Conservation (phyloP, 2,888 invertebrate species). For the Hedychridium roseum region DNA sequence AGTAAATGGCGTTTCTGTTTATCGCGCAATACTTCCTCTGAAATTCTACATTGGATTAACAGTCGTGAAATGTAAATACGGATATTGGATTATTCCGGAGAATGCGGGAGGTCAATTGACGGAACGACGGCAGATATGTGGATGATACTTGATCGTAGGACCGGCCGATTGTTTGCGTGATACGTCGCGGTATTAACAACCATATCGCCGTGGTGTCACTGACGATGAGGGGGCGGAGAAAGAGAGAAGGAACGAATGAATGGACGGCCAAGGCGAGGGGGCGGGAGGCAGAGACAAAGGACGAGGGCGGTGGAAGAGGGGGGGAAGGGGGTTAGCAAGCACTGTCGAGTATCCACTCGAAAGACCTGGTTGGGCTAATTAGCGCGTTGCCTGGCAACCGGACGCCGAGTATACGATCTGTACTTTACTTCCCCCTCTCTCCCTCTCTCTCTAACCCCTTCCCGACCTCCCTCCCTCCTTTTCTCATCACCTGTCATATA, state of each 20-base stretch:
- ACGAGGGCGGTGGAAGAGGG: constrained; percentile 31
- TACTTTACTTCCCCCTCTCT: constrained; percentile 44
- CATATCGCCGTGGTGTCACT: constrained; percentile 43
- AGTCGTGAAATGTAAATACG: no score
- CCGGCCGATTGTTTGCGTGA: not conserved
- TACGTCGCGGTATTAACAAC: constrained; percentile 36
- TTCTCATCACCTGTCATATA: not conserved
- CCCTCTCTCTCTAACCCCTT: constrained; percentile 19
- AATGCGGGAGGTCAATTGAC: no score
- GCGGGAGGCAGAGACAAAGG: constrained; percentile 21
- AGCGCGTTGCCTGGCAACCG: constrained; percentile 63
- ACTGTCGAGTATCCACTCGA: constrained; percentile 62
- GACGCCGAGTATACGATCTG: constrained; percentile 55
- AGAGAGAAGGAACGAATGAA: constrained; percentile 17
- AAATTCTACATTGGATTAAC: no score
- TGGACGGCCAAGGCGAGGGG: constrained; percentile 18
- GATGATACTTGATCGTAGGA: no score
- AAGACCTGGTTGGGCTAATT: constrained; percentile 64
- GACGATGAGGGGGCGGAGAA: constrained; percentile 14
- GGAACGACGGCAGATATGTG: no score
- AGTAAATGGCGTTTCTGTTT: no score
- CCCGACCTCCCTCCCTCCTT: constrained; percentile 10
- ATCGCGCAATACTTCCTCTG: no score
- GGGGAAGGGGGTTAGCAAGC: constrained; percentile 54
- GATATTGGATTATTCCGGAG: no score